phyloP scores from a whole-genome alignment of 1,140 invertebrate species.

The Sesamia nonagrioides region DNA sequence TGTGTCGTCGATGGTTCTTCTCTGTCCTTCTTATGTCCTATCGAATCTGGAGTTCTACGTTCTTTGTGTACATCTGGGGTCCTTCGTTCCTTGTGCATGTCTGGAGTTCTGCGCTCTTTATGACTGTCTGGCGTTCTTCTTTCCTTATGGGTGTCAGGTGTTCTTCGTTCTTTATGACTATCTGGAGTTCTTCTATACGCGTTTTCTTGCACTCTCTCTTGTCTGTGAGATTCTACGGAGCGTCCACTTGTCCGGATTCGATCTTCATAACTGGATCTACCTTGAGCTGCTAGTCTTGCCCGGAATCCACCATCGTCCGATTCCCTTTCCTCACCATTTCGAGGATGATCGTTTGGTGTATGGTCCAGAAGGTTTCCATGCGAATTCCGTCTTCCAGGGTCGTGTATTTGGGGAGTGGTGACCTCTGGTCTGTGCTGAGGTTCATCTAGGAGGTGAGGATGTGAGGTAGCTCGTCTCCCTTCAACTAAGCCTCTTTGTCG shows the following conservation, averaged over 20 bases:
- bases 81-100: conserved; percentile 70
- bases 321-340: conserved; percentile 84
- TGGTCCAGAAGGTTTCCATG: conserved; percentile 88
- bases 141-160: conserved; percentile 71
- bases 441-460: conserved; percentile 90
- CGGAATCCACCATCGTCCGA: conserved; percentile 89
- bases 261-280: conserved; percentile 82
- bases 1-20: conserved; percentile 70
- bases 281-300: conserved; percentile 78
- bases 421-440: conserved; percentile 80
- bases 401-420: conserved; percentile 74
- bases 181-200: conserved; percentile 79
- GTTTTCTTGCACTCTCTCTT: conserved; percentile 70
- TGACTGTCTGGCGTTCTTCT: conserved; percentile 73
- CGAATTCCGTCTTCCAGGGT: conserved; percentile 86
- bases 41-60: conserved; percentile 77
- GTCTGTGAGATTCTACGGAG: conserved; percentile 74
- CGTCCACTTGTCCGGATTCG: conserved; percentile 79
- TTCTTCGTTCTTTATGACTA: conserved; percentile 59
- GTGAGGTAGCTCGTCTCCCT: conserved; percentile 88
- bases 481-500: conserved; percentile 87
- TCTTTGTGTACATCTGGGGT: conserved; percentile 73
- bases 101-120: conserved; percentile 67
- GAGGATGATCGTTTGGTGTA: conserved; percentile 68
- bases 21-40: conserved; percentile 66